Conservation (phyloP, 2,888 invertebrate genomes). For the Habrosyne pyritoides region DNA sequence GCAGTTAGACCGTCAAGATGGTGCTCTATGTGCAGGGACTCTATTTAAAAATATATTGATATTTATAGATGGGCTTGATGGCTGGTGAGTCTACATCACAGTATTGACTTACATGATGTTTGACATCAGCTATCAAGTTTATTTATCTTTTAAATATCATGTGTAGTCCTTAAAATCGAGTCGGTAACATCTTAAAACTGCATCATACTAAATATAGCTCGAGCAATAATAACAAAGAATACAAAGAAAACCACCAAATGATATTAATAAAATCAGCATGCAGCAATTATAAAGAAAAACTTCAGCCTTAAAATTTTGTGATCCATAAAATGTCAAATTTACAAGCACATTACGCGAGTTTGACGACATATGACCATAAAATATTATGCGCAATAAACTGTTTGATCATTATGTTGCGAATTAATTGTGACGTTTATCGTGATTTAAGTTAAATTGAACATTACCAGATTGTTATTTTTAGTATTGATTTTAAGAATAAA, state of each 20-base stretch:
- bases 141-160: no score
- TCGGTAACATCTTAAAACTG: not conserved
- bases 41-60: no score
- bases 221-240: not conserved
- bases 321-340: conserved; percentile 60
- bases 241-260: not conserved
- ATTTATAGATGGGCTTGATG: no score
- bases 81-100: no score
- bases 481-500: not conserved
- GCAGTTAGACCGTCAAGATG: conserved; percentile 10
- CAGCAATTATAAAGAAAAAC: conserved; percentile 44
- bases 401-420: conserved; percentile 58
- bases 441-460: conserved; percentile 21
- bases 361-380: conserved; percentile 55
- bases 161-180: no score
- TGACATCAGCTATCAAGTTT: no score
- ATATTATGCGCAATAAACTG: conserved; percentile 45
- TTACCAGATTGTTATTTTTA: not conserved
- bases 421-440: conserved; percentile 56
- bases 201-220: not conserved
- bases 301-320: conserved; percentile 46
- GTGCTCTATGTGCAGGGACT: conserved; percentile 37
- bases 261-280: conserved; percentile 20
- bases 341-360: conserved; percentile 53
- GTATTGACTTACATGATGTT: no score